Base-by-base conservation (phyloP, 2,888 invertebrate species). In the Mermis nigrescens region DNA sequence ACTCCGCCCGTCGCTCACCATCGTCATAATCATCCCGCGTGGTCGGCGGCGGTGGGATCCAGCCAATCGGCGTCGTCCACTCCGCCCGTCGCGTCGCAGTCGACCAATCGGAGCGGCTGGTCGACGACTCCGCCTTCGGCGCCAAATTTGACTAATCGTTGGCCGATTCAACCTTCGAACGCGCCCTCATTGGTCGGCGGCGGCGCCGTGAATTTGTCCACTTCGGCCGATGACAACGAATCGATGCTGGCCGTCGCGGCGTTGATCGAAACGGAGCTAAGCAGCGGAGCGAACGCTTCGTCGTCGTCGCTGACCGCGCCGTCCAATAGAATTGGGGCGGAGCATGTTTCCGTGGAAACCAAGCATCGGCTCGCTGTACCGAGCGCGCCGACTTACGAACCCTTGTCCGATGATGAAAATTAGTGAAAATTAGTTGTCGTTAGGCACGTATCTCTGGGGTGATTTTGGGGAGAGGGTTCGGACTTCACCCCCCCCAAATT, bases 351-450 rank as follows among this genome's bases (percentile, higher is more conserved):
- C n/a, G 38, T 24, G 7, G 7, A 54, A 54, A 7, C 54, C 4
- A 22, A 3, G 29, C 3, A 4, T n/a, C 24, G 45, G 15, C 12
- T 2, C 19, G 19, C 53, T 3, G 29, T 52, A 2, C n/a, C 27
- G 2, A 24, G 15, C 31, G 31, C 31, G 48, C 58, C 58, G 19
- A 28, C 52, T 12, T 58, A 51, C 26, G 58, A 58, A 53, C 58
- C 58, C 15, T 28, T 58, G 32, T 58, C 58, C 19, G 58, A 58
- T 31, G 58, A 58, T 12, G 58, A 58, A 24, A 48, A 24, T 48
- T 48, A 19, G 19, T 38, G n/a, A n/a, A n/a, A n/a, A n/a, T n/a
- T n/a, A n/a, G n/a, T n/a, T n/a, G n/a, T n/a, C n/a, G n/a, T n/a
- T n/a, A n/a, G n/a, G n/a, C n/a, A n/a, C n/a, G n/a, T n/a, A n/a